Evolutionary conservation across 2,888 invertebrate species (phyloP).

Genomic region (Plusia festucae): DNA sequence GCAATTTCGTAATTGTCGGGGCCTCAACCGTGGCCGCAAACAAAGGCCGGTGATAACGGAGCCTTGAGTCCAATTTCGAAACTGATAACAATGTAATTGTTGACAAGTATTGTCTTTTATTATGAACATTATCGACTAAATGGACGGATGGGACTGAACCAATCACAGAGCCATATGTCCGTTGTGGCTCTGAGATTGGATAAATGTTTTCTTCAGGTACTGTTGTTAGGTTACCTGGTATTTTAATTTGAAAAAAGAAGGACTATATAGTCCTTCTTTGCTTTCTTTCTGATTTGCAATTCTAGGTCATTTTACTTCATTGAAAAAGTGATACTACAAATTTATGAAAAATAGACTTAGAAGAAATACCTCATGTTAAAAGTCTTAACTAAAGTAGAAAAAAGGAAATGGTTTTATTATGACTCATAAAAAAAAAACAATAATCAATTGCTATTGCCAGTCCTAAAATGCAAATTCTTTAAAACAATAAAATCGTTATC

Average conservation of each 20-base stretch:
- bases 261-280: no score
- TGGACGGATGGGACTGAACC: constrained; percentile 7
- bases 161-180: no score
- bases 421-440: neutral
- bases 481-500: neutral
- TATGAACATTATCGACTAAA: constrained; percentile 24
- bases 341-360: no score
- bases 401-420: neutral
- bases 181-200: neutral
- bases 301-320: no score
- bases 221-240: neutral
- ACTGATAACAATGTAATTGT: constrained; percentile 45
- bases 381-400: neutral
- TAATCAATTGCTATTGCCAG: neutral
- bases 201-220: neutral
- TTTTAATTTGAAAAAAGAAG: neutral
- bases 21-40: constrained; percentile 51
- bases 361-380: no score
- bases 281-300: no score
- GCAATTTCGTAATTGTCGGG: constrained; percentile 15
- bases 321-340: no score
- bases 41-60: constrained; percentile 51
- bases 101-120: constrained; percentile 35
- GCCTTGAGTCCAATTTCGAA: constrained; percentile 53
- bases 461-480: constrained; percentile 1